Base-by-base conservation (phyloP, 1,140 invertebrate species). In the Drosophila setifemur region DNA sequence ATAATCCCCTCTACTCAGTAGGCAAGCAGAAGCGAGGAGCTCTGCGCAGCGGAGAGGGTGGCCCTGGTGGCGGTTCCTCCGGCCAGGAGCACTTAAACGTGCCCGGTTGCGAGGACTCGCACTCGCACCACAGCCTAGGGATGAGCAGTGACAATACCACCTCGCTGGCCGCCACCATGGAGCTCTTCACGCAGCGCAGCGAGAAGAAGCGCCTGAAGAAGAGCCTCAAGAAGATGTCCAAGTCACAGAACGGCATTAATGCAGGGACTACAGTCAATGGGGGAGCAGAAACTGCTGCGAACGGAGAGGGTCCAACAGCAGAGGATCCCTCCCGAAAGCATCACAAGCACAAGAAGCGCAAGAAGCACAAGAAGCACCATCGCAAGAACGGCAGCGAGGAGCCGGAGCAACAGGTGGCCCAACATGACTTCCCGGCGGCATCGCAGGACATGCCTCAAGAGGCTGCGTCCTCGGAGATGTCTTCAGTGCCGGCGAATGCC, bases 311-410 rank as follows among this genome's bases (percentile, higher is more conserved):
- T n/a, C 58, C 11, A 1, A 48, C 47, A 14, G 60, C 37, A 19
- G 74, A 85, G 9, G 95, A 95, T 52, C 93, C 95, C 54, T 93
- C 93, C 63, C 94, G 95, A 35, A 95, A 94, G 66, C 95, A 95
- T 67, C 92, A 93, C 29, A 92, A 92, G 86, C 94, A 94, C 72
- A 94, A 95, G 71, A 94, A 95, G 77, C 95, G 95, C 79, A 93
- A 94, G 60, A 95, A 95, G 91, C 95, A 96, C 82, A 93, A 94
- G 70, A 95, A 95, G 71, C 93, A 95, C 77, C 94, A 95, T 89
- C 94, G 95, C 25, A 89, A 89, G 28, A 78, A 86, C 35, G 74
- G 57, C 44, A 76, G 50, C 37, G 85, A 83, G 43, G 82, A 88
- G 64, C 53, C 81, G 33, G 79, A 85, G 26, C 14, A 11, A 49